Evolutionary conservation across 2,113 vertebrate species (phyloP).

Genomic region (Semicossyphus pulcher): DNA sequence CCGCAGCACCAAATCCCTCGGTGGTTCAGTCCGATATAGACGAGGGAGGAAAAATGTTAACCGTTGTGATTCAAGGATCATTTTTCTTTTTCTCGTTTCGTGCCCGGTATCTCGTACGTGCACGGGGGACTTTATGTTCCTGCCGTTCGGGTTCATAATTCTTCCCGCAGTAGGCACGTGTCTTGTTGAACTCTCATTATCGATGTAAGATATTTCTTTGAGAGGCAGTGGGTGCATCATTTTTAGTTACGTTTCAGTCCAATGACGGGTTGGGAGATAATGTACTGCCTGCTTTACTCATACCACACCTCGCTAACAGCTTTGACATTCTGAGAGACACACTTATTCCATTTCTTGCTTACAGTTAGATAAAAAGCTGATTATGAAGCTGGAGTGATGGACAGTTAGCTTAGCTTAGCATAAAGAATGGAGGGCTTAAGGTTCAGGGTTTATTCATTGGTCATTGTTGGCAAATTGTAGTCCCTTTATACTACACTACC

Average conservation of each 20-base stretch:
- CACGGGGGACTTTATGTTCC: not conserved
- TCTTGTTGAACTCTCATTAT: not conserved
- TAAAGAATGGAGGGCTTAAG: not conserved
- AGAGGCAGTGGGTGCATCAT: conserved; percentile 15
- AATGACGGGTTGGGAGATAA: not conserved
- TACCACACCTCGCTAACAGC: conserved; percentile 2
- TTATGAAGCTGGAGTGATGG: not conserved
- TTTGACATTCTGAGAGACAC: not conserved
- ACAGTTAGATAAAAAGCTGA: not conserved
- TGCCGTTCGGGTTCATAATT: not conserved
- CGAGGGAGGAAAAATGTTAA: conserved; percentile 26
- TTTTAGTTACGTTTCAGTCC: conserved; percentile 11
- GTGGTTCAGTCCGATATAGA: conserved; percentile 38
- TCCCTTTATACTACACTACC: no score
- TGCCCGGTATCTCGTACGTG: conserved; percentile 14
- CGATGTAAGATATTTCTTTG: conserved; percentile 24
- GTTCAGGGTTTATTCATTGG: no score
- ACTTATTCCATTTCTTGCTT: not conserved
- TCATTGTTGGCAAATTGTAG: no score
- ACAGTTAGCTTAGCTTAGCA: not conserved
- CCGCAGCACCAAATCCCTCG: conserved; percentile 35
- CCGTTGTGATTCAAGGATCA: conserved; percentile 27
- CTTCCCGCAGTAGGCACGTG: conserved; percentile 3
- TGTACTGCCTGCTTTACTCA: not conserved
- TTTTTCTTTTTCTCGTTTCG: conserved; percentile 48